Percentiles rank a stretch among this genome's conserved stretches.
Conservation (phyloP, 2,888 invertebrate genomes). For the Oligia latruncula region DNA sequence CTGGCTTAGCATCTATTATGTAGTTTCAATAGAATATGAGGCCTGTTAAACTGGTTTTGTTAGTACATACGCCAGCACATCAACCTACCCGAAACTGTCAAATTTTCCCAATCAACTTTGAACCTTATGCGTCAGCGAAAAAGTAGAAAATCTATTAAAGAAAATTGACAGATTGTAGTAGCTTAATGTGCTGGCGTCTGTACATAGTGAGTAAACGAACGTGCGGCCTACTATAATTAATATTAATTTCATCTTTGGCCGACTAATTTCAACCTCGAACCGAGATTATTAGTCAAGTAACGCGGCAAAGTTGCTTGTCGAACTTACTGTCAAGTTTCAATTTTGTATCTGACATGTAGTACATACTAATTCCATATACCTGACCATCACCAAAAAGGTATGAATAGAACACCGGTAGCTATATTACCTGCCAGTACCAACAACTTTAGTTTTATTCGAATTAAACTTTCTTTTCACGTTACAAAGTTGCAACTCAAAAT, state of each 20-base stretch:
- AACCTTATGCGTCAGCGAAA: too few relatives aligned
- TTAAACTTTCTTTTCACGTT: constrained; percentile 24
- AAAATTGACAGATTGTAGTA: too few relatives aligned
- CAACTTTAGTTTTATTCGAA: constrained; percentile 4
- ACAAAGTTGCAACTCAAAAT: constrained; percentile 50
- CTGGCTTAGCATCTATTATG: neutral
- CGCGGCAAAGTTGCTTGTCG: neutral
- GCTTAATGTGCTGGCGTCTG: too few relatives aligned
- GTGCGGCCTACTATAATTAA: too few relatives aligned
- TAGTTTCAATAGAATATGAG: neutral
- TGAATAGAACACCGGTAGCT: neutral
- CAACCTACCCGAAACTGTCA: too few relatives aligned
- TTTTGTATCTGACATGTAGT: neutral
- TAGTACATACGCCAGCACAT: neutral
- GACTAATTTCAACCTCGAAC: neutral
- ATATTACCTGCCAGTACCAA: constrained; percentile 14
- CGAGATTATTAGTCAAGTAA: neutral
- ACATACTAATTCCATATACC: too few relatives aligned
- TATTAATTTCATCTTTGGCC: neutral
- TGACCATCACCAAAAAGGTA: neutral
- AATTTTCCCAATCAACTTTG: too few relatives aligned
- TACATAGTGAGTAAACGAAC: neutral
- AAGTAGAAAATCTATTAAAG: too few relatives aligned
- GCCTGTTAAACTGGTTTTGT: neutral
- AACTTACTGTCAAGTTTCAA: neutral